These are phyloP conservation scores for Nipponacmea schrenckii DNA, from an alignment of 2,888 invertebrate genomes.

Conservation along the genomic window DNA sequence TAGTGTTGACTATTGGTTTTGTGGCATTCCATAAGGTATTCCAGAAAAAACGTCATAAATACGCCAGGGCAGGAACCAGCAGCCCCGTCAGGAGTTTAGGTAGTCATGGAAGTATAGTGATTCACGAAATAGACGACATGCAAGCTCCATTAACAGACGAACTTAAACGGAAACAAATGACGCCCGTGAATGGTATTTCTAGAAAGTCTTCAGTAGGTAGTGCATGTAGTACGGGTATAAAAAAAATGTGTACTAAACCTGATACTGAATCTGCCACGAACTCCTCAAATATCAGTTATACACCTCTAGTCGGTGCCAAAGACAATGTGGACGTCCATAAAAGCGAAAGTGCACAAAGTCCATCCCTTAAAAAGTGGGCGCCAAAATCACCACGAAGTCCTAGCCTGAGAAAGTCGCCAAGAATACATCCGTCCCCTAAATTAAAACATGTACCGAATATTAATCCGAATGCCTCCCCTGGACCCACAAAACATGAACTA, in stretches of 20 bases:
- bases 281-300: conserved; percentile 45
- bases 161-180: conserved; percentile 16
- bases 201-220: conserved; percentile 51
- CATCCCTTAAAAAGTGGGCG: conserved; percentile 20
- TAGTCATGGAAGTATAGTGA: conserved; percentile 17
- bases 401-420: conserved; percentile 41
- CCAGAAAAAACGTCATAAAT: conserved; percentile 49
- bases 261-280: conserved; percentile 41
- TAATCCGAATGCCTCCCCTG: conserved; percentile 29
- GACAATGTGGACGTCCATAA: conserved; percentile 40
- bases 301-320: conserved; percentile 41
- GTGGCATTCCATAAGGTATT: conserved; percentile 54
- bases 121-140: conserved; percentile 51
- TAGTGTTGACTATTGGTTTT: conserved; percentile 50
- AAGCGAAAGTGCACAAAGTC: conserved; percentile 46
- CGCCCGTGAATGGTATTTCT: conserved; percentile 23
- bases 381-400: not conserved
- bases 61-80: conserved; percentile 50
- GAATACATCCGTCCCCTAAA: conserved; percentile 49
- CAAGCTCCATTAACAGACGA: conserved; percentile 54
- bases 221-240: conserved; percentile 40
- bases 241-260: conserved; percentile 42
- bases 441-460: conserved; percentile 32
- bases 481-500: conserved; percentile 47
- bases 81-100: conserved; percentile 41